Conservation (phyloP, 1,140 invertebrate genomes). For the Heterodera schachtii region DNA sequence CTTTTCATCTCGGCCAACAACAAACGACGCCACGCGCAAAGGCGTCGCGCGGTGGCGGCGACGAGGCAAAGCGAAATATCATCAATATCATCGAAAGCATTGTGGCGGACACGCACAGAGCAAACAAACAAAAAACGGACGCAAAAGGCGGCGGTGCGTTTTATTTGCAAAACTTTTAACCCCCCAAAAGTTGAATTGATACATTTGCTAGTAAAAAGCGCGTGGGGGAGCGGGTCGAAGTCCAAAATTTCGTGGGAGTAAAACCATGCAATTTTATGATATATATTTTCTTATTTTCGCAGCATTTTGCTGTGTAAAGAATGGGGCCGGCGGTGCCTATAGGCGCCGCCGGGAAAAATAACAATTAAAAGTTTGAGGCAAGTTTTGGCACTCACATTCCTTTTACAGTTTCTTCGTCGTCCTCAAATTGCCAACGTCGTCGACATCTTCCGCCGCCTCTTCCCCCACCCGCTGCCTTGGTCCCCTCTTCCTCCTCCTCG, state of each 20-base stretch:
- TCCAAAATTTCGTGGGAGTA: too few relatives aligned
- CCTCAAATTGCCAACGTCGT: background rate
- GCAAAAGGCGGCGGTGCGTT: background rate
- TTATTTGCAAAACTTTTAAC: background rate
- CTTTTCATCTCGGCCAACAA: constrained; percentile 1
- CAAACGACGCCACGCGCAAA: constrained; percentile 15
- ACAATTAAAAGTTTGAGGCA: too few relatives aligned
- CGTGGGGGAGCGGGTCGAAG: too few relatives aligned
- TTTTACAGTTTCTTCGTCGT: background rate
- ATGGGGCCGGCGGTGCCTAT: too few relatives aligned
- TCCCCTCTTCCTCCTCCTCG: too few relatives aligned
- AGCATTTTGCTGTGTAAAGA: too few relatives aligned
- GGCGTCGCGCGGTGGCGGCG: background rate
- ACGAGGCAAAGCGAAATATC: constrained; percentile 30
- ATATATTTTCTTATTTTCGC: too few relatives aligned
- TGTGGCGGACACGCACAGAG: constrained; percentile 27
- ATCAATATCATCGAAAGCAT: constrained; percentile 38
- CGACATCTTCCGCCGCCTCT: background rate
- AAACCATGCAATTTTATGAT: too few relatives aligned
- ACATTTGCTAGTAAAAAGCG: too few relatives aligned
- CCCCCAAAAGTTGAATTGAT: too few relatives aligned
- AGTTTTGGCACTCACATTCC: too few relatives aligned
- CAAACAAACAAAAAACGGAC: background rate
- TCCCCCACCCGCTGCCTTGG: background rate
- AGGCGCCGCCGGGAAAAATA: too few relatives aligned